phyloP scores from a whole-genome alignment of 2,113 vertebrate species.

The Cebidichthys violaceus region DNA sequence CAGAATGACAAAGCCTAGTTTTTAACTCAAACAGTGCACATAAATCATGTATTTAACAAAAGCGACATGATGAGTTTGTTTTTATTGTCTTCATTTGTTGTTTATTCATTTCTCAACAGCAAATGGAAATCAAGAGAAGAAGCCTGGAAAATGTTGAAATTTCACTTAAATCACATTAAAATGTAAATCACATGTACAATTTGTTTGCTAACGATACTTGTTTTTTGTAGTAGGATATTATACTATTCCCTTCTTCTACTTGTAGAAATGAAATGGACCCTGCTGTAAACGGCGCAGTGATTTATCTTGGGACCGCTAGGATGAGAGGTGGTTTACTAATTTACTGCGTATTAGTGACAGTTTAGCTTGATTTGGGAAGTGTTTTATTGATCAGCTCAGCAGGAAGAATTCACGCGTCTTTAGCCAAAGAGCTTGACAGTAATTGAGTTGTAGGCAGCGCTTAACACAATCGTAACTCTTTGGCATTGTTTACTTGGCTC shows the following conservation, averaged over 20 bases:
- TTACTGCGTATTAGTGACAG: conserved; percentile 41
- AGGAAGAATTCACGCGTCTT: conserved; percentile 48
- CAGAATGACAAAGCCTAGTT: conserved; percentile 70
- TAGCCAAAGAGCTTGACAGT: conserved; percentile 4
- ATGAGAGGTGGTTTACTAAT: conserved; percentile 22
- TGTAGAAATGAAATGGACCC: neutral
- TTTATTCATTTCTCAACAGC: conserved; percentile 30
- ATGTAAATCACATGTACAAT: conserved; percentile 24
- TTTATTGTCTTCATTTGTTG: conserved; percentile 45
- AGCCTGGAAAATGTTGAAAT: neutral
- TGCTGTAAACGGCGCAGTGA: neutral
- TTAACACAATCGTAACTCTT: conserved; percentile 52
- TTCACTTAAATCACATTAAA: conserved; percentile 25
- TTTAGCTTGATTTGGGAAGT: conserved; percentile 22
- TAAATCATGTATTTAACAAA: conserved; percentile 79
- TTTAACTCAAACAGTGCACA: conserved; percentile 75
- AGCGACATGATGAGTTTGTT: conserved; percentile 31
- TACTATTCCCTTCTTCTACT: neutral
- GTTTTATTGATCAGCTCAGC: conserved; percentile 48
- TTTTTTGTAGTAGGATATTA: neutral
- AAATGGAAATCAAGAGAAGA: conserved; percentile 14
- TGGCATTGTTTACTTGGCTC: conserved; percentile 67
- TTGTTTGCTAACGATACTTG: conserved; percentile 10
- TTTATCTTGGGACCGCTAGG: neutral
- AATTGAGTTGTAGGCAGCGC: conserved; percentile 35